Percentiles rank a stretch among this genome's conserved stretches.
phyloP scores from a whole-genome alignment of 2,797 vertebrate genomes.

The Eospalax fontanierii region DNA sequence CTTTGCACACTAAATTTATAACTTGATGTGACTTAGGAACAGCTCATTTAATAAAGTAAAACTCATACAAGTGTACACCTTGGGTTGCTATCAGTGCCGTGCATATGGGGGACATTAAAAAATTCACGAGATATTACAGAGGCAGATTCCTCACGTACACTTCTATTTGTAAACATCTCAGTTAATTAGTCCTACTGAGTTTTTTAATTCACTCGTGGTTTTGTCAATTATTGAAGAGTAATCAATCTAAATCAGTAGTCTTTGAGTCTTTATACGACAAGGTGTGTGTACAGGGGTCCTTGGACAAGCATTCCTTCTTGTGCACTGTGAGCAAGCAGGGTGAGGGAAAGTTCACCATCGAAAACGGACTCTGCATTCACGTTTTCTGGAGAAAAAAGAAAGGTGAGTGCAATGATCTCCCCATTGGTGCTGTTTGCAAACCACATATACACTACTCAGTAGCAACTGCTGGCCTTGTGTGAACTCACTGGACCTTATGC shows the following conservation, averaged over 20 bases:
- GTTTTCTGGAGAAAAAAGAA: background rate
- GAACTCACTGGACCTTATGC: background rate
- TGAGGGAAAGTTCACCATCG: background rate
- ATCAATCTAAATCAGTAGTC: background rate
- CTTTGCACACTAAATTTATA: slow-evolving; percentile 33
- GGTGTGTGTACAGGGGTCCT: background rate
- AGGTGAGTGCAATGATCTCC: background rate
- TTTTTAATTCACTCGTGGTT: slow-evolving; percentile 47
- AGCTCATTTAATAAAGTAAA: background rate
- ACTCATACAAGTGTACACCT: background rate
- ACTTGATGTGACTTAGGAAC: background rate
- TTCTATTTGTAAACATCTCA: slow-evolving; percentile 45
- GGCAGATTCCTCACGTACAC: slow-evolving; percentile 34
- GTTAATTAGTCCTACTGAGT: background rate
- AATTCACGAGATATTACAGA: slow-evolving; percentile 61
- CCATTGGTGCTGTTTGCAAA: no score
- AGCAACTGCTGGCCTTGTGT: background rate
- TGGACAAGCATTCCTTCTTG: background rate
- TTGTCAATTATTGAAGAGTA: slow-evolving; percentile 52
- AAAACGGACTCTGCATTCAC: background rate
- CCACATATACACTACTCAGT: background rate
- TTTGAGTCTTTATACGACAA: background rate
- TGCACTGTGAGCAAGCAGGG: background rate
- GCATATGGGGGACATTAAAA: background rate
- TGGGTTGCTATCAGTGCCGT: background rate